These are phyloP conservation scores for Drosophila lacicola DNA, from an alignment of 2,888 invertebrate species.

Conservation along the genomic window DNA sequence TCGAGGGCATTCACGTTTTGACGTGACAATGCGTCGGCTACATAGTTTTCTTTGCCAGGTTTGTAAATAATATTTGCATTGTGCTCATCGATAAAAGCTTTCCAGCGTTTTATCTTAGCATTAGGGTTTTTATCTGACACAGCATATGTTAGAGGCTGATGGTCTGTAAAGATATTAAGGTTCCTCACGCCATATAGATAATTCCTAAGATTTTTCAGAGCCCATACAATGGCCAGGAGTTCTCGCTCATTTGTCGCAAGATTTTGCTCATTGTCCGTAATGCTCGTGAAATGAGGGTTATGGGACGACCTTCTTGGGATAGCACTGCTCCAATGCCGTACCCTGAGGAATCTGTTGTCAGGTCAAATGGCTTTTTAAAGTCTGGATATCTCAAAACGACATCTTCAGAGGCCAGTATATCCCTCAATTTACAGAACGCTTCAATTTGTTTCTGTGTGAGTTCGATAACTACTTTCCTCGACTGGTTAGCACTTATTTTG, in stretches of 20 bases:
- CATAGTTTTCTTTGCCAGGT: neutral
- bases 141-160: constrained; percentile 5
- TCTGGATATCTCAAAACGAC: neutral
- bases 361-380: neutral
- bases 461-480: neutral
- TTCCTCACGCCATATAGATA: constrained; percentile 21
- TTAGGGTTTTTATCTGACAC: constrained; percentile 11
- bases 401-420: neutral
- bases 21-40: constrained; percentile 12
- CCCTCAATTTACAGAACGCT: neutral
- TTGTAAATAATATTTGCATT: constrained; percentile 19
- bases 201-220: constrained; percentile 21
- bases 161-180: constrained; percentile 3
- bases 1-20: constrained; percentile 2
- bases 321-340: neutral
- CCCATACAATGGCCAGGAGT: constrained; percentile 15
- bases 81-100: constrained; percentile 18
- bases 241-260: constrained; percentile 17
- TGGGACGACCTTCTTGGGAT: constrained; percentile 1
- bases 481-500: neutral
- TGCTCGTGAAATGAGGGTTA: constrained; percentile 9
- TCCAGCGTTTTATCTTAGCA: constrained; percentile 27
- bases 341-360: neutral
- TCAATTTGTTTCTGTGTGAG: neutral
- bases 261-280: neutral